Conservation (phyloP, 35 echinoderm and acorn worm genomes). For the Ophioderma brevispina region DNA sequence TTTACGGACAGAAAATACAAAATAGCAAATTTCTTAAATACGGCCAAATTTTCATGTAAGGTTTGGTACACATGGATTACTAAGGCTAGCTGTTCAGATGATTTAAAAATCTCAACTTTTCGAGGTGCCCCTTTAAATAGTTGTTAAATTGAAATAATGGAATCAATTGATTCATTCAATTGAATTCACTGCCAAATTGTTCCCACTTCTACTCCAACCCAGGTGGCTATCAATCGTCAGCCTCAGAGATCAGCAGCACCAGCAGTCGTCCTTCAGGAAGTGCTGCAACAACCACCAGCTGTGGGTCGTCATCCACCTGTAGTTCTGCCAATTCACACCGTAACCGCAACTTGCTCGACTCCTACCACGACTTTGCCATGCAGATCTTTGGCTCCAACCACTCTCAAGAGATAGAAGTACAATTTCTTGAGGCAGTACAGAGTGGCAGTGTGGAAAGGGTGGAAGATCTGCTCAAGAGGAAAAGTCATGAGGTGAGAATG, state of each 20-base stretch:
- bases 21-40: no score
- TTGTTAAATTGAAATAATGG: no score
- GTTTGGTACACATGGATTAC: no score
- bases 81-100: no score
- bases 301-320: conserved; percentile 34
- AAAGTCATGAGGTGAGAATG: conserved; percentile 77
- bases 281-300: background rate
- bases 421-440: conserved; percentile 72
- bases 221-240: background rate
- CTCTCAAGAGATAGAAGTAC: conserved; percentile 46
- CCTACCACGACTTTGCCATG: conserved; percentile 96
- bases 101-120: no score
- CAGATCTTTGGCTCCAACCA: conserved; percentile 87
- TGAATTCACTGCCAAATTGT: no score
- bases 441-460: conserved; percentile 78
- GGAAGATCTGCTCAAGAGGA: conserved; percentile 77
- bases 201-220: no score
- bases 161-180: no score
- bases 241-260: background rate
- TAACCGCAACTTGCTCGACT: conserved; percentile 75
- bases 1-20: no score
- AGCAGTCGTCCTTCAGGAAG: conserved; percentile 1
- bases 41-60: no score
- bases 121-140: no score
- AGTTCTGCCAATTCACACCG: conserved; percentile 75